phyloP scores from a whole-genome alignment of 2,888 invertebrate species.

The Mesopsocus fuscifrons region DNA sequence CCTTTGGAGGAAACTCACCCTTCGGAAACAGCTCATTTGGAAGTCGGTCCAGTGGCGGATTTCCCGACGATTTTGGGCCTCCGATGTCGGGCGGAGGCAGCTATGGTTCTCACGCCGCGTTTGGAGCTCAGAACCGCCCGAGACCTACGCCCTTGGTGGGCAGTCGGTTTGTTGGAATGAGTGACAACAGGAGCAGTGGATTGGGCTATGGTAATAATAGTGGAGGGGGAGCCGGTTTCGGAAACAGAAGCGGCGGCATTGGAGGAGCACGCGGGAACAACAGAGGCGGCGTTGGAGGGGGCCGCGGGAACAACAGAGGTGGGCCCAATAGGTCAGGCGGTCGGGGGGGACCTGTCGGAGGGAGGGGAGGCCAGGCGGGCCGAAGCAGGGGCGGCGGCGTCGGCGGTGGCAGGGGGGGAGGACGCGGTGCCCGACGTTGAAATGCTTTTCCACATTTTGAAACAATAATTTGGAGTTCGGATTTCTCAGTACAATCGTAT shows the following conservation, averaged over 20 bases:
- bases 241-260: not conserved
- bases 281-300: constrained; percentile 6
- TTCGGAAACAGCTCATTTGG: too few relatives aligned
- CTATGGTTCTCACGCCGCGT: not conserved
- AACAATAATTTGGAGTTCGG: too few relatives aligned
- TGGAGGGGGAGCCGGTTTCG: not conserved
- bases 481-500: too few relatives aligned
- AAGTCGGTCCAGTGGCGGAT: too few relatives aligned
- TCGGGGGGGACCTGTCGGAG: not conserved
- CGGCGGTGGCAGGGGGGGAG: constrained; percentile 6
- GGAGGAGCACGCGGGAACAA: not conserved
- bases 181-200: not conserved
- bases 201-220: not conserved
- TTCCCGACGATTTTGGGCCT: too few relatives aligned
- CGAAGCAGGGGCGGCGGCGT: not conserved
- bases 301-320: constrained; percentile 2
- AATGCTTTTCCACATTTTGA: too few relatives aligned
- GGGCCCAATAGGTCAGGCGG: not conserved
- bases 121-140: too few relatives aligned
- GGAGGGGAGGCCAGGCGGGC: not conserved
- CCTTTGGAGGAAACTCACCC: too few relatives aligned
- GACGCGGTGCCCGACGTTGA: not conserved
- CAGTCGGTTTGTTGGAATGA: too few relatives aligned
- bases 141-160: too few relatives aligned
- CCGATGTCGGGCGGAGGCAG: too few relatives aligned